Conservation (phyloP, 2,797 vertebrate species). For the Martes flavigula region DNA sequence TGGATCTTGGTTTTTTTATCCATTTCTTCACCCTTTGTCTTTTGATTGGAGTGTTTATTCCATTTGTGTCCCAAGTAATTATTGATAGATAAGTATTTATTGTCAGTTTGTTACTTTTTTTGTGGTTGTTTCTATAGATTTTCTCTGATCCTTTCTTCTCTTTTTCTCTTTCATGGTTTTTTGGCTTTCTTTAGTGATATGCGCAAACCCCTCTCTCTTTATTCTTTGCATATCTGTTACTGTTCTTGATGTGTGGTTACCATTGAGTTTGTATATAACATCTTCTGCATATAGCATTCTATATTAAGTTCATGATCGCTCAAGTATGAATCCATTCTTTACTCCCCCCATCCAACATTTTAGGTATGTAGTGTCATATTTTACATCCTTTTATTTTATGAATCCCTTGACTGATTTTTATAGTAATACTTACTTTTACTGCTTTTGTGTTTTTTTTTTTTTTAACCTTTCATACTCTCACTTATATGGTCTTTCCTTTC, state of each 20-base stretch:
- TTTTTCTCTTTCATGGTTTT: neutral
- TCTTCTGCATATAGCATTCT: neutral
- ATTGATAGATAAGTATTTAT: neutral
- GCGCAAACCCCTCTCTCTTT: neutral
- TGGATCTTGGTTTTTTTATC: neutral
- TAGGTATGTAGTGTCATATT: neutral
- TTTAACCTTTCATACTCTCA: neutral
- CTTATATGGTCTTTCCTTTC: neutral
- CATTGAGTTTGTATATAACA: neutral
- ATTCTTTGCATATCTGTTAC: neutral
- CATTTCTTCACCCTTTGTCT: neutral
- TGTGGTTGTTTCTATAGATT: neutral
- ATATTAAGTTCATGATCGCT: neutral
- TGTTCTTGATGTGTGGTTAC: neutral
- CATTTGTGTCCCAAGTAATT: neutral
- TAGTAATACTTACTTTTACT: neutral
- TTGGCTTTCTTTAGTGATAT: neutral
- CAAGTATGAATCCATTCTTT: neutral
- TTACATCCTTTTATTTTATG: neutral
- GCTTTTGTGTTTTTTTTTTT: neutral
- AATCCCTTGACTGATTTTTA: neutral
- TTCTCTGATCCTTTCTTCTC: neutral
- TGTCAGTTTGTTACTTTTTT: neutral
- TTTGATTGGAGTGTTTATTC: neutral
- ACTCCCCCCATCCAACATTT: neutral